A percentile compares a stretch with the other conserved stretches of the same genome.
Evolutionary conservation across 2,888 invertebrate species (phyloP).

Genomic region (Oscheius sp.): DNA sequence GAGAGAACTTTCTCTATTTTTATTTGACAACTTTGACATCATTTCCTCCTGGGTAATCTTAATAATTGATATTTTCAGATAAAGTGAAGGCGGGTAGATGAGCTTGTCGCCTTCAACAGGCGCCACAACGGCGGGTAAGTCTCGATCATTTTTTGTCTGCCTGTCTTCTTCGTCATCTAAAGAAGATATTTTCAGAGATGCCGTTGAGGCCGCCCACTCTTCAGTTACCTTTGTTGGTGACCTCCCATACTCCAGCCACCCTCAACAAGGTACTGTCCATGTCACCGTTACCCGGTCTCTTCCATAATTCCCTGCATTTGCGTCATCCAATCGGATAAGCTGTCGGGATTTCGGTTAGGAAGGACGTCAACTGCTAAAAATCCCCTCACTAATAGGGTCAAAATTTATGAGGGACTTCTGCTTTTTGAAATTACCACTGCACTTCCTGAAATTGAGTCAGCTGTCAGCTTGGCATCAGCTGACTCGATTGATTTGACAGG

Average conservation of each 20-base stretch:
- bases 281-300: background rate
- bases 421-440: no score
- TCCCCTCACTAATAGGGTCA: background rate
- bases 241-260: conserved; percentile 3
- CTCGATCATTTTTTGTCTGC: no score
- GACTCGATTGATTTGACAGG: conserved; percentile 19
- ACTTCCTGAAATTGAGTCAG: conserved; percentile 13
- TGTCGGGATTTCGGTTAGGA: background rate
- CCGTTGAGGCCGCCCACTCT: conserved; percentile 30
- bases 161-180: no score
- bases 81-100: background rate
- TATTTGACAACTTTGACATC: background rate
- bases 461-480: conserved; percentile 17
- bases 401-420: background rate
- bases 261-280: conserved; percentile 17
- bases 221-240: conserved; percentile 3
- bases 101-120: conserved; percentile 5
- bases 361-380: background rate
- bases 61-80: background rate
- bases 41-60: background rate
- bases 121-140: conserved; percentile 18
- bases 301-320: conserved; percentile 17
- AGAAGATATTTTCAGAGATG: background rate
- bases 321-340: conserved; percentile 6
- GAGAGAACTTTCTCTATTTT: no score